Percentiles rank a stretch among this genome's conserved stretches.
Evolutionary conservation across 2,888 invertebrate species (phyloP).

Genomic region (Arrhopalites spinosus): DNA sequence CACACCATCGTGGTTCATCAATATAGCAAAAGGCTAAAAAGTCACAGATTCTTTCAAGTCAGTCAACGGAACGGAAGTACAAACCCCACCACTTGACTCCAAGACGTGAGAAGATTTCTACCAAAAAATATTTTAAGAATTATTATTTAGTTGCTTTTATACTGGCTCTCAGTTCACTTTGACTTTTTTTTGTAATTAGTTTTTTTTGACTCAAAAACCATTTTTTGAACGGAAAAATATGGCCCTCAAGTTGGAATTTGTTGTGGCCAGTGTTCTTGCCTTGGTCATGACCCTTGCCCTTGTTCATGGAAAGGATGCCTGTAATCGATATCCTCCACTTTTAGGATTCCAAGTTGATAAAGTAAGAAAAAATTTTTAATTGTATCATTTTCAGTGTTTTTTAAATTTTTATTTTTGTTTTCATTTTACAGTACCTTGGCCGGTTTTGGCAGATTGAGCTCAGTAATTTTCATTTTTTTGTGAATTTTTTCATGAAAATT

Average conservation of each 20-base stretch:
- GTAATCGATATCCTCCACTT: slow-evolving; percentile 55
- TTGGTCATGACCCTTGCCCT: neutral
- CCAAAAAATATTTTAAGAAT: neutral
- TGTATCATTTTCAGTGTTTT: neutral
- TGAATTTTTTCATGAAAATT: no score
- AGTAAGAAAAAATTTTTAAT: slow-evolving; percentile 40
- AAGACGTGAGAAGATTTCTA: neutral
- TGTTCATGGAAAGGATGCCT: slow-evolving; percentile 43
- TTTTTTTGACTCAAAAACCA: no score
- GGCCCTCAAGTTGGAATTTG: neutral
- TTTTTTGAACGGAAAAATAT: no score
- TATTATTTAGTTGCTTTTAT: neutral
- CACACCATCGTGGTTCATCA: neutral
- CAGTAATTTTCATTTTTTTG: no score
- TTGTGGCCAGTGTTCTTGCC: neutral
- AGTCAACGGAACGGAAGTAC: slow-evolving; percentile 17
- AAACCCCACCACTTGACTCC: neutral
- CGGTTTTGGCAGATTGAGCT: slow-evolving; percentile 57
- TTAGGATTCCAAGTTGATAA: slow-evolving; percentile 56
- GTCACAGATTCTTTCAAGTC: slow-evolving; percentile 18
- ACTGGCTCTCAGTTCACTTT: neutral
- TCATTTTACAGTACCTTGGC: slow-evolving; percentile 56
- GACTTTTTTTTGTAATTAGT: neutral
- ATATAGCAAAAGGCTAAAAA: neutral
- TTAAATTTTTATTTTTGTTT: no score